Evolutionary conservation across 1,140 invertebrate genomes (phyloP).

Genomic region (Scaptomyza pallida): DNA sequence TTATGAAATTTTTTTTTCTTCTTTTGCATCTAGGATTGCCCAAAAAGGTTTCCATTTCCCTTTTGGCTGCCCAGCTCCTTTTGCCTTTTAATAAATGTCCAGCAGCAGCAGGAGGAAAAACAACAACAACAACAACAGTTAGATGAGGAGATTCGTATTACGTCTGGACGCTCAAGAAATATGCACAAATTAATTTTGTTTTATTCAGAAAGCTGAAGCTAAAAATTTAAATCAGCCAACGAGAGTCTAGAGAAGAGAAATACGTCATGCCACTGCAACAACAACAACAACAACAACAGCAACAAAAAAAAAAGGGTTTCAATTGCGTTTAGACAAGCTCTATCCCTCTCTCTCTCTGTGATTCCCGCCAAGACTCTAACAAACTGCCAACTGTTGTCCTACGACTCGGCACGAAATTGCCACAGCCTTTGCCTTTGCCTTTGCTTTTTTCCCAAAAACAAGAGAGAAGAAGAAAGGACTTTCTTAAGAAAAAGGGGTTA

Average conservation of each 20-base stretch:
- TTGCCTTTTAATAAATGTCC: constrained; percentile 79
- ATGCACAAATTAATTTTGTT: constrained; percentile 82
- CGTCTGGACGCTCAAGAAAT: constrained; percentile 77
- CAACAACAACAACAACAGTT: constrained; percentile 33
- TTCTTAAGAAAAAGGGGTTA: not conserved
- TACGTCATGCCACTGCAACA: constrained; percentile 55
- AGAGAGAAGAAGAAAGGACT: not conserved
- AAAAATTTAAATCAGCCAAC: constrained; percentile 77
- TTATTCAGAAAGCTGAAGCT: constrained; percentile 72
- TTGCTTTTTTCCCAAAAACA: constrained; percentile 18
- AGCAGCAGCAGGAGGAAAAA: constrained; percentile 27
- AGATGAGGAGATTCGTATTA: constrained; percentile 65
- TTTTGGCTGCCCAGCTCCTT: constrained; percentile 39
- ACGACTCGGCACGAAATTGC: constrained; percentile 33
- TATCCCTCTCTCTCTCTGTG: not conserved
- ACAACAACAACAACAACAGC: constrained; percentile 11
- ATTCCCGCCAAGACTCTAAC: constrained; percentile 11
- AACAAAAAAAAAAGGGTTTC: constrained; percentile 74
- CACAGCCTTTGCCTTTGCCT: constrained; percentile 18
- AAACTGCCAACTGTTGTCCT: constrained; percentile 59
- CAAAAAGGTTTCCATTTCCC: constrained; percentile 76
- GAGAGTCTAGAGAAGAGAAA: constrained; percentile 37
- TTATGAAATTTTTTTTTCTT: constrained; percentile 77
- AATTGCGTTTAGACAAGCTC: constrained; percentile 28
- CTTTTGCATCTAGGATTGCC: constrained; percentile 58